Evolutionary conservation across 2,797 vertebrate genomes (phyloP), one percentile per base, ranked within the genome.

Genomic region (Podarcis siculus): DNA sequence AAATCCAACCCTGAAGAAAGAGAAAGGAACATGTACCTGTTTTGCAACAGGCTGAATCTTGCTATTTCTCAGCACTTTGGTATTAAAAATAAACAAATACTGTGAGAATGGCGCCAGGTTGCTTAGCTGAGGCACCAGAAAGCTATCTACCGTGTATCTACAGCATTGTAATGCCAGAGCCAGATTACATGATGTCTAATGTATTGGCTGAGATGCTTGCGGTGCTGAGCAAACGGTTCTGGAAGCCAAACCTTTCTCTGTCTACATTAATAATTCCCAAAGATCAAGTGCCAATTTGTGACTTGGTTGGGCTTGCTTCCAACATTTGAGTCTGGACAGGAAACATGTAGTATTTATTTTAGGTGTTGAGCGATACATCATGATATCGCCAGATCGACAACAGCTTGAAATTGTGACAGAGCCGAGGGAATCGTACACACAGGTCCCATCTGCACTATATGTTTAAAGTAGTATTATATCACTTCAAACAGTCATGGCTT

Each of bases 131-230:
- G 85, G 49, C 90, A 80, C 82, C 0, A 0, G 32, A n/a, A 79
- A 58, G 75, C 72, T 85, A 93, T 82, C 49, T 91, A 92, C 94
- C 95, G 77, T 89, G 30, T 93, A 82, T 93, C 94, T 94, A 87
- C 86, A 92, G 84, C 21, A 37, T 89, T 82, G 61, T 85, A 89
- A 71, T 82, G 86, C 89, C 84, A 93, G 91, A 92, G 90, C 82
- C 90, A 88, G 90, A 91, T 90, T 92, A 90, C 32, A 86, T 84
- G 61, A 76, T 71, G 25, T 90, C 83, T 88, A 93, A 93, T 95
- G 89, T 94, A 92, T 77, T 92, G 87, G 90, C 85, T 92, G 23
- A 30, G 82, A 90, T 92, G 49, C 79, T 89, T 0, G 9, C 88
- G 91, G 93, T 86, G 87, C 49, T 55, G 1, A 79, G 84, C 92